Conservation (phyloP, 2,797 vertebrate species). For the Myotis planiceps region DNA sequence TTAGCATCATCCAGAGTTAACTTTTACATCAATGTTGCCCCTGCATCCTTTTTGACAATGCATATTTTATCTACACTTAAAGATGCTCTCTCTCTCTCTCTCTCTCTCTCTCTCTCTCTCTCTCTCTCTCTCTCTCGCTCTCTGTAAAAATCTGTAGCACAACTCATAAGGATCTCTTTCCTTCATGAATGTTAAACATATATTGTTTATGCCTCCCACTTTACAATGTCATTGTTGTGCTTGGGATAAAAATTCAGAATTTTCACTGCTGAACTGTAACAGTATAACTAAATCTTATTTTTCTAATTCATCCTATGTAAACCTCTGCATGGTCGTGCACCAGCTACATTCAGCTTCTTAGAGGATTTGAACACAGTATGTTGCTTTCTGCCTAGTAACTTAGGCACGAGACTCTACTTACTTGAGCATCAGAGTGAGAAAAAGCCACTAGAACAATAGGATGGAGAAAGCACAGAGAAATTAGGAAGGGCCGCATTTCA, state of each 20-base stretch:
- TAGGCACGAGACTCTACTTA: not conserved
- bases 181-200: conserved; percentile 26
- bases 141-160: not conserved
- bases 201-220: not conserved
- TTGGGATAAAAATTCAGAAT: conserved; percentile 16
- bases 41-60: not conserved
- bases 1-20: not conserved
- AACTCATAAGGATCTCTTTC: not conserved
- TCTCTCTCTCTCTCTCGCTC: no score
- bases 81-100: not conserved
- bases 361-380: not conserved
- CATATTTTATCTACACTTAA: not conserved
- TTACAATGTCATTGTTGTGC: not conserved
- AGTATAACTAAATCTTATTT: not conserved
- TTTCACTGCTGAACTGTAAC: not conserved
- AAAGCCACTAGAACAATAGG: not conserved
- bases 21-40: conserved; percentile 3
- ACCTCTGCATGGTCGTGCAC: not conserved
- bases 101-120: no score
- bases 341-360: not conserved
- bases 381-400: not conserved
- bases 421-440: not conserved
- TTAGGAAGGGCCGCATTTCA: not conserved
- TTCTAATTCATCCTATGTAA: not conserved
- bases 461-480: not conserved